Conservation (phyloP, 1,140 invertebrate genomes). For the Aphelenchoides besseyi region DNA sequence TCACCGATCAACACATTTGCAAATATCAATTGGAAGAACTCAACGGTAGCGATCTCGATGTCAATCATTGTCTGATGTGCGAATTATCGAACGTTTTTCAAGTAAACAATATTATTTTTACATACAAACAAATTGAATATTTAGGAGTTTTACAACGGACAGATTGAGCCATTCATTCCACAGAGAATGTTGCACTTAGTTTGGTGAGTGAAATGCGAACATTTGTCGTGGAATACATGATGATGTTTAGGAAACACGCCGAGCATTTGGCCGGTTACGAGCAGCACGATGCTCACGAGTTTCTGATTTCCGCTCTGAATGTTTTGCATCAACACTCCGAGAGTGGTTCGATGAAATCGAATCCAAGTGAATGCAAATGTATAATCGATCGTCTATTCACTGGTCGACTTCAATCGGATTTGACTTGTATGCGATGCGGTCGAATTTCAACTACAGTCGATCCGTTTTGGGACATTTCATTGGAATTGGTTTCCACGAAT, state of each 20-base stretch:
- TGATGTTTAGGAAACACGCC: constrained; percentile 94
- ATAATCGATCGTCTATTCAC: constrained; percentile 97
- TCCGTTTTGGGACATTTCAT: constrained; percentile 93
- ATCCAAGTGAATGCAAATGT: constrained; percentile 78
- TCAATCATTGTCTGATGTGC: constrained; percentile 79
- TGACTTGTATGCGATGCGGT: constrained; percentile 89
- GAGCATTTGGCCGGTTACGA: constrained; percentile 83
- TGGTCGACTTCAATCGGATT: constrained; percentile 88
- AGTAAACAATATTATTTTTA: constrained; percentile 53
- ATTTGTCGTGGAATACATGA: too few relatives aligned
- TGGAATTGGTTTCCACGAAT: constrained; percentile 73
- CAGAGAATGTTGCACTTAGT: constrained; percentile 67
- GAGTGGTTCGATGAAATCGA: constrained; percentile 59
- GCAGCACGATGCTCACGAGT: constrained; percentile 97
- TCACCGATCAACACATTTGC: constrained; percentile 84
- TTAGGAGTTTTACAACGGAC: constrained; percentile 45
- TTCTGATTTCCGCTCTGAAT: constrained; percentile 90
- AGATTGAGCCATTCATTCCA: constrained; percentile 70
- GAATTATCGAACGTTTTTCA: constrained; percentile 75
- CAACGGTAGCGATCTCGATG: constrained; percentile 63
- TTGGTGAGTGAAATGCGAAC: constrained; percentile 10
- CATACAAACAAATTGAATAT: constrained; percentile 69
- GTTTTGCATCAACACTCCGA: constrained; percentile 80
- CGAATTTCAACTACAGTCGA: constrained; percentile 87
- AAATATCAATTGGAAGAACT: constrained; percentile 63